phyloP scores from a whole-genome alignment of 2,113 vertebrate species.

The Antigone vipio region DNA sequence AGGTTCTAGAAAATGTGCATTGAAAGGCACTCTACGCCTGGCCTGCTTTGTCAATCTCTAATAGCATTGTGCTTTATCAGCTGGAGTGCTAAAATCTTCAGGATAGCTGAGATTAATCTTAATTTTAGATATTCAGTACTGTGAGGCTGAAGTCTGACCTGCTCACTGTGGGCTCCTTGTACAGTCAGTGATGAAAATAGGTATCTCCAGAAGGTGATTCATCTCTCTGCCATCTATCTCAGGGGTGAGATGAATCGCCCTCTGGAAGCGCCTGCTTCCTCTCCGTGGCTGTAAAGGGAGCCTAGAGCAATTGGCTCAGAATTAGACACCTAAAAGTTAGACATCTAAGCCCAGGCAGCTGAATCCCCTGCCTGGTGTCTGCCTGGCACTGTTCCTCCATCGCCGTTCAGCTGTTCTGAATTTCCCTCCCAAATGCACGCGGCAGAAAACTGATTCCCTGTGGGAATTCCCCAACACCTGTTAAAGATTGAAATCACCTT shows the following conservation, averaged over 20 bases:
- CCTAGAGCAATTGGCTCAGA: conserved; percentile 34
- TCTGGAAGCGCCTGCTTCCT: conserved; percentile 41
- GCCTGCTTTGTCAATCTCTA: background rate
- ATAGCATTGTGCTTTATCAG: background rate
- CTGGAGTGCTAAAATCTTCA: background rate
- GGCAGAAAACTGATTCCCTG: background rate
- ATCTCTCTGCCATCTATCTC: background rate
- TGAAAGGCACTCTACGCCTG: background rate
- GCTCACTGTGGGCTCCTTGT: background rate
- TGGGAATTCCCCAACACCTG: conserved; percentile 11
- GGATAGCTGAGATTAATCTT: conserved; percentile 20
- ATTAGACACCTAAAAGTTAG: background rate
- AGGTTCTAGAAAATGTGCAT: background rate
- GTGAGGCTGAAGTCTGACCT: background rate
- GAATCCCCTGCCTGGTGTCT: background rate
- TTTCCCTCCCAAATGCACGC: background rate
- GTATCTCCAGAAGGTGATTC: conserved; percentile 16
- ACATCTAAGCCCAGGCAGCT: conserved; percentile 8
- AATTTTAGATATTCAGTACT: background rate
- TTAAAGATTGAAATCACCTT: background rate
- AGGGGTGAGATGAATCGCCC: background rate
- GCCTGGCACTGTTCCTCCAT: conserved; percentile 1
- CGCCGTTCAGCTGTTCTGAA: background rate
- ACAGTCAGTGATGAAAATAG: background rate
- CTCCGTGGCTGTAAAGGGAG: conserved; percentile 2